Percentiles rank a stretch among this genome's conserved stretches.
Conservation (phyloP, 2,888 invertebrate genomes). For the Opisthograptis luteolata region DNA sequence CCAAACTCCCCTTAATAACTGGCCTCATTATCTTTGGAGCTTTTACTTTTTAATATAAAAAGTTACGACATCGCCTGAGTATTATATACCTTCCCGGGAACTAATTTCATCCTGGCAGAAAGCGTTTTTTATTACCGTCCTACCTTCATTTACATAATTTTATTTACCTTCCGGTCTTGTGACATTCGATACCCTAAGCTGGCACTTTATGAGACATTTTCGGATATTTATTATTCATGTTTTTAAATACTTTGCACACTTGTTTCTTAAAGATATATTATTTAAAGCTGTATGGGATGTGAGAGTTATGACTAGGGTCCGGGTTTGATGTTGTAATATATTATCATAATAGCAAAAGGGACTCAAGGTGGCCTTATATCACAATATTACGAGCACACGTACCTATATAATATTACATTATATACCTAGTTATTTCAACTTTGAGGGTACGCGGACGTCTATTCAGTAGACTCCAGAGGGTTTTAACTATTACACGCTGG, state of each 20-base stretch:
- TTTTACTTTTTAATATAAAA: conserved; percentile 27
- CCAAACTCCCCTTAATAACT: conserved; percentile 8
- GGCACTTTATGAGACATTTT: conserved; percentile 32
- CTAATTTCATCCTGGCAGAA: conserved; percentile 29
- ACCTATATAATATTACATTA: too few relatives aligned
- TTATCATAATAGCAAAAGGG: conserved; percentile 27
- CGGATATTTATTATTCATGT: conserved; percentile 32
- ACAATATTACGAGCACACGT: conserved; percentile 16
- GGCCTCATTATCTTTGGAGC: conserved; percentile 18
- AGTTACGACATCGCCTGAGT: conserved; percentile 20
- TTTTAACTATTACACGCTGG: conserved; percentile 6
- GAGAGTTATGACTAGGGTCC: conserved; percentile 12
- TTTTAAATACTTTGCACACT: neutral
- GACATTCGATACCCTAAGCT: conserved; percentile 34
- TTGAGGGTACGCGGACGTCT: conserved; percentile 8
- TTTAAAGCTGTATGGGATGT: conserved; percentile 13
- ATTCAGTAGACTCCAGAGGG: conserved; percentile 6
- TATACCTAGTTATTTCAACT: conserved; percentile 20
- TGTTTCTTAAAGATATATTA: conserved; percentile 15
- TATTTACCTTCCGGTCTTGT: conserved; percentile 35
- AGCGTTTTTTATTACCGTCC: conserved; percentile 30
- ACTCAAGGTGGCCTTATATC: conserved; percentile 10
- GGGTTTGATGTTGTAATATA: conserved; percentile 21
- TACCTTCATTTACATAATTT: conserved; percentile 37
- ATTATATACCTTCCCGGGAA: conserved; percentile 11